Base-by-base conservation (phyloP, 2,113 vertebrate species). In the Phyllostomus hastatus region DNA sequence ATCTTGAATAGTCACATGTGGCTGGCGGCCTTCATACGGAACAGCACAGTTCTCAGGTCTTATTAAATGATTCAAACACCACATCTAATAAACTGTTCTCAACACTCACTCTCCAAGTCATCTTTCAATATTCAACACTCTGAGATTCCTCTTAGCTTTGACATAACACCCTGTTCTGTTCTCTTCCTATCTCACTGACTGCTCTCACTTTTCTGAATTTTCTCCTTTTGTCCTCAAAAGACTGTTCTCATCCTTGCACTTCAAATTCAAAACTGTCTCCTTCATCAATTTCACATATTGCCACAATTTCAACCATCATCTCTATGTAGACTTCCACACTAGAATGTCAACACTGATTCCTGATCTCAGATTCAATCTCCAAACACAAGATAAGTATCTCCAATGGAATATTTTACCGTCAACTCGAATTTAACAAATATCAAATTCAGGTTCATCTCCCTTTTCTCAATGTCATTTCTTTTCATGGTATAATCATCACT, bases 401-500 rank as follows among this genome's bases (percentile, higher is more conserved):
- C 19, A 95, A 24, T 0, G 10, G 17, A 86, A 87, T 69, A n/a
- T 15, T 83, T 7, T 46, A 52, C 20, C 43, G 82, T 76, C 78
- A 85, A 46, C 31, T 89, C 33, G 81, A 50, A 41, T 10, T 93
- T 86, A 78, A 88, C 16, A 94, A 72, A 70, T 59, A 95, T 8
- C 31, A 70, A 70, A 64, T 73, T 83, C 57, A 87, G 5, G 11
- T 79, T 94, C 17, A 38, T 26, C 17, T 78, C 92, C 43, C 73
- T 92, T 82, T 80, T 69, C 66, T 88, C 19, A 89, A 28, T 78
- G 52, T 35, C 41, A 61, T 93, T 95, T 95, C 26, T 93, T 73
- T 80, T 26, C 82, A 64, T 67, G 66, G 14, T 78, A 35, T 0
- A 67, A 91, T 64, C 52, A 91, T 64, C 52, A 80, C 10, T 82